Base-by-base conservation (phyloP, 1,140 invertebrate genomes). In the Drosophila mauritiana region DNA sequence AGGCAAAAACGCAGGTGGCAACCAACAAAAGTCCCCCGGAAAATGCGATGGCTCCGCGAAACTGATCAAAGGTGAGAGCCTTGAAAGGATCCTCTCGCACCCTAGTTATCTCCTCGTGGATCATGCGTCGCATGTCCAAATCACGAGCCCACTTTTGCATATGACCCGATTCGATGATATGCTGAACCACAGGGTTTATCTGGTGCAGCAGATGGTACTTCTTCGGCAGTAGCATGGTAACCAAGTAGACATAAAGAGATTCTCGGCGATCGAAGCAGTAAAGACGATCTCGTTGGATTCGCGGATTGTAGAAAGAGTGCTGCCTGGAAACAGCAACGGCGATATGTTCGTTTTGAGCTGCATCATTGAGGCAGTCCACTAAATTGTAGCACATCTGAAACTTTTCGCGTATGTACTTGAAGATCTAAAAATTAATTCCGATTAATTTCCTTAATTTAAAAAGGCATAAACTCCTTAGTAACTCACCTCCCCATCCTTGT, bases 111-210 rank as follows among this genome's bases (percentile, higher is more conserved):
- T 81, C 76, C 46, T 92, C 88, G 40, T 78, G 78, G 5, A 91
- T 91, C 46, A 59, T 73, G 17, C 91, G 91, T 10, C 69, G 63
- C 81, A 83, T 89, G 39, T 91, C 91, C 59, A 91, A 37, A 31
- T 92, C 91, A 0, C 91, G 52, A 0, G 88, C 79, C 91, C 91
- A 92, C 46, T 92, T 92, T n/a, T 92, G 84, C 88, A 92, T 79
- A 34, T 92, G 91, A 0, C 91, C 91, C 49, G 91, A 92, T 48
- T 92, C 91, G 13, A 91, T 92, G 13, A 92, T 78, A 12, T 90
- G 75, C 43, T 90, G 85, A n/a, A 92, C 88, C 2, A 92, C 69
- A 0, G 75, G 78, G 72, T 92, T 92, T 22, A 92, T 91, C 51
- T 91, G 83, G 22, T 81, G 84, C 39, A 92, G 43, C 8, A 92